Percentiles rank a stretch among this genome's conserved stretches.
These are phyloP conservation scores for Lydus trimaculatus DNA, from an alignment of 2,888 invertebrate species.

Conservation along the genomic window DNA sequence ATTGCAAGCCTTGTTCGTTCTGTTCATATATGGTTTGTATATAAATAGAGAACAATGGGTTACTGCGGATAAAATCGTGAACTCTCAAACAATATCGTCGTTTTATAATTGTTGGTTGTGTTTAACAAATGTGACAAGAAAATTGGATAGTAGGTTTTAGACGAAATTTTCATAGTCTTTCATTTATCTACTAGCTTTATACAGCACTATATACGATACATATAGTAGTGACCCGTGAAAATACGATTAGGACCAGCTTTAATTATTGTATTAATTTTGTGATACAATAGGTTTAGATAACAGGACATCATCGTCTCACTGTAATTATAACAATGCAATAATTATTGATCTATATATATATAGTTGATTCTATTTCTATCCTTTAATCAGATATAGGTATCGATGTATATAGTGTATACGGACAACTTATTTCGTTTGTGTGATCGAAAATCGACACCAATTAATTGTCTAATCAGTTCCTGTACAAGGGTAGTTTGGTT, in stretches of 20 bases:
- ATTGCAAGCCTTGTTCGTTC: slow-evolving; percentile 12
- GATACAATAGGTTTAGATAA: slow-evolving; percentile 15
- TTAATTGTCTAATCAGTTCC: slow-evolving; percentile 27
- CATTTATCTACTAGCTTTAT: neutral
- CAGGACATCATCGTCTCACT: slow-evolving; percentile 12
- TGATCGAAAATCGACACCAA: slow-evolving; percentile 23
- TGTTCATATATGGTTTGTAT: slow-evolving; percentile 2
- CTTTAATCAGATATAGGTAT: neutral
- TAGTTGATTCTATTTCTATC: slow-evolving; percentile 13
- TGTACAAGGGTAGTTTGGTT: slow-evolving; percentile 2
- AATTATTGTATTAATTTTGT: slow-evolving; percentile 25
- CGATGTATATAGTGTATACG: too few relatives aligned
- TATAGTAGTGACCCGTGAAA: slow-evolving; percentile 19
- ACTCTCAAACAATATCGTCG: slow-evolving; percentile 17
- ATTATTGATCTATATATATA: too few relatives aligned
- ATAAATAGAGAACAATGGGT: slow-evolving; percentile 13
- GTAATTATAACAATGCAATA: slow-evolving; percentile 1
- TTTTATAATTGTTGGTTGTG: slow-evolving; percentile 23
- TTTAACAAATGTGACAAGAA: slow-evolving; percentile 24
- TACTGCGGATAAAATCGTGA: slow-evolving; percentile 21
- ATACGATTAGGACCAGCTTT: slow-evolving; percentile 23
- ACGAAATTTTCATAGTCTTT: neutral
- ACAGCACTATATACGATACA: neutral
- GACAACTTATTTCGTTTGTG: slow-evolving; percentile 23
- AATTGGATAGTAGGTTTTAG: neutral